Evolutionary conservation across 1,140 invertebrate genomes (phyloP).

Genomic region (Rhagoletis zephyria): DNA sequence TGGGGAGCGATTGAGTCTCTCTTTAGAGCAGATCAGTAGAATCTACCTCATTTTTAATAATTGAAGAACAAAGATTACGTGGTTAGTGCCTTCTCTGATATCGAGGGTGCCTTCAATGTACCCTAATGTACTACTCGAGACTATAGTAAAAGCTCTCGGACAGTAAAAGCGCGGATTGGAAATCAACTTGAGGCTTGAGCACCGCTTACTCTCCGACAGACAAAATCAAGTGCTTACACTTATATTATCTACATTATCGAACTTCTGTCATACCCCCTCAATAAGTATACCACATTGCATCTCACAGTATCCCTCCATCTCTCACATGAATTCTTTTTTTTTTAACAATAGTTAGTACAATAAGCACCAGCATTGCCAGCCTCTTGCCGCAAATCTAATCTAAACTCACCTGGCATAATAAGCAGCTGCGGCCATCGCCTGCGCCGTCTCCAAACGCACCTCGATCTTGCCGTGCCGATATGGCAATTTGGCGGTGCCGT

Average conservation of each 20-base stretch:
- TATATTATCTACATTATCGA: background rate
- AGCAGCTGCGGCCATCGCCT: slow-evolving; percentile 60
- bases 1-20: too few species aligned
- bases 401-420: slow-evolving; percentile 61
- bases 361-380: background rate
- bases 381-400: background rate
- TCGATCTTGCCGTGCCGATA: slow-evolving; percentile 62
- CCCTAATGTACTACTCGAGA: too few species aligned
- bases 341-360: background rate
- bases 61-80: too few species aligned
- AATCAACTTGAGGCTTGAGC: too few species aligned
- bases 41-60: too few species aligned
- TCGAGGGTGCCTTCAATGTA: too few species aligned
- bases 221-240: too few species aligned
- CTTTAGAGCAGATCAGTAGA: too few species aligned
- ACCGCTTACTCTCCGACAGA: too few species aligned
- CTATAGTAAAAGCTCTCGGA: too few species aligned
- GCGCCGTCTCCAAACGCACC: slow-evolving; percentile 60
- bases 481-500: slow-evolving; percentile 57
- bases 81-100: too few species aligned
- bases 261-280: background rate
- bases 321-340: background rate
- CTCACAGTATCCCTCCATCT: background rate
- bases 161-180: too few species aligned
- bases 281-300: background rate